phyloP scores from a whole-genome alignment of 2,888 invertebrate genomes.

The Tachina lurida region DNA sequence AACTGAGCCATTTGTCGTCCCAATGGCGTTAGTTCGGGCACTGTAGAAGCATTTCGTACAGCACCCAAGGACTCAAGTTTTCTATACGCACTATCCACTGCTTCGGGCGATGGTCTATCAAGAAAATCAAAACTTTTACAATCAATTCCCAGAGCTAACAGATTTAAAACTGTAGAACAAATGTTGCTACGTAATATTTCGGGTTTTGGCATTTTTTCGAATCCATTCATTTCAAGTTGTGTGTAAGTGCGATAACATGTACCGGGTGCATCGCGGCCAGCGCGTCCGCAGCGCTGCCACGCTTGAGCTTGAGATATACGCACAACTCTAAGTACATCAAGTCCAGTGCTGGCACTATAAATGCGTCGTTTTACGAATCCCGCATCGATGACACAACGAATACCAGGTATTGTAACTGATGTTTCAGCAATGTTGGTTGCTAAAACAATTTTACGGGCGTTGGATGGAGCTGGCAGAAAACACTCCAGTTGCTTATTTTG shows the following conservation, averaged over 20 bases:
- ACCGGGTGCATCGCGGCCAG: slow-evolving; percentile 93
- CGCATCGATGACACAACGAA: slow-evolving; percentile 95
- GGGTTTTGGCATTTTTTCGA: slow-evolving; percentile 90
- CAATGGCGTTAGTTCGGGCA: slow-evolving; percentile 88
- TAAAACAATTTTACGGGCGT: slow-evolving; percentile 94
- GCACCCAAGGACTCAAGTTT: slow-evolving; percentile 88
- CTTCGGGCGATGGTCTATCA: slow-evolving; percentile 91
- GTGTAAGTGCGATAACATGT: slow-evolving; percentile 95
- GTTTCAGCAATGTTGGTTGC: slow-evolving; percentile 99
- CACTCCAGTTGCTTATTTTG: slow-evolving; percentile 93
- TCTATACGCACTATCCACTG: slow-evolving; percentile 86
- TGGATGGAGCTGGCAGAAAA: slow-evolving; percentile 89
- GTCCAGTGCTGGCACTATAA: slow-evolving; percentile 91
- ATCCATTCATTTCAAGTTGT: slow-evolving; percentile 88
- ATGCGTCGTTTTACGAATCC: slow-evolving; percentile 96
- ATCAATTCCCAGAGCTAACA: slow-evolving; percentile 92
- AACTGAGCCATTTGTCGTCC: slow-evolving; percentile 95
- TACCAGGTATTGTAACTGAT: slow-evolving; percentile 96
- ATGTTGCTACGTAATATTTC: slow-evolving; percentile 92
- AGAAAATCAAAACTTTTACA: slow-evolving; percentile 94
- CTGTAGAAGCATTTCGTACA: slow-evolving; percentile 84
- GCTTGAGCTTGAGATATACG: slow-evolving; percentile 95
- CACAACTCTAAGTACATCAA: slow-evolving; percentile 92
- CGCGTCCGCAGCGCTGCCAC: slow-evolving; percentile 96
- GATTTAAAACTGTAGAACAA: slow-evolving; percentile 85